phyloP scores from a whole-genome alignment of 2,797 vertebrate genomes.

The Agapornis canus region DNA sequence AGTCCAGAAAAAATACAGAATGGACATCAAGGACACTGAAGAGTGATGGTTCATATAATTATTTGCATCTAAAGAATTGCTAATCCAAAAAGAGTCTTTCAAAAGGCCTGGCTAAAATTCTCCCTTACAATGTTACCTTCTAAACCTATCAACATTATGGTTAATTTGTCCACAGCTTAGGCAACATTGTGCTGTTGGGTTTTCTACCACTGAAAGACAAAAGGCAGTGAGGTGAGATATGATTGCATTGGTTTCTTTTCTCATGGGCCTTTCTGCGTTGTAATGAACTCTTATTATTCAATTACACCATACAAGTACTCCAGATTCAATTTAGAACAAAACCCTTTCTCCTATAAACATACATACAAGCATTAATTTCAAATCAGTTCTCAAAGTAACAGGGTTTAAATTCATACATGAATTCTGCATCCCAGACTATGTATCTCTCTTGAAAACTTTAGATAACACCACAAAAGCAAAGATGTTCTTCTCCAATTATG shows the following conservation, averaged over 20 bases:
- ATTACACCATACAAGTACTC: background rate
- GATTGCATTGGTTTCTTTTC: background rate
- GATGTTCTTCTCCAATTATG: background rate
- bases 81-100: background rate
- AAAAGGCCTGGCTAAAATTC: rapidly evolving
- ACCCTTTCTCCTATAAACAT: background rate
- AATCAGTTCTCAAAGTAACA: background rate
- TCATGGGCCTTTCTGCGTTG: background rate
- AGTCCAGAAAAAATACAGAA: background rate
- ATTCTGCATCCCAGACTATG: rapidly evolving
- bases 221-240: background rate
- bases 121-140: background rate
- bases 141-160: background rate
- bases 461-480: background rate
- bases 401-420: background rate
- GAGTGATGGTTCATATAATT: background rate
- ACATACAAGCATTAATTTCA: background rate
- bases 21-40: background rate
- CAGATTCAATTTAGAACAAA: background rate
- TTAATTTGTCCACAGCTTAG: background rate
- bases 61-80: background rate
- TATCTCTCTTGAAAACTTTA: background rate
- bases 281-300: background rate
- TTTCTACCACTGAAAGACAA: background rate
- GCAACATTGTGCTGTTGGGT: background rate